A percentile compares a stretch with the other conserved stretches of the same genome.
phyloP scores from a whole-genome alignment of 64 coral and sea anemone species.

The Trachythela sp. region DNA sequence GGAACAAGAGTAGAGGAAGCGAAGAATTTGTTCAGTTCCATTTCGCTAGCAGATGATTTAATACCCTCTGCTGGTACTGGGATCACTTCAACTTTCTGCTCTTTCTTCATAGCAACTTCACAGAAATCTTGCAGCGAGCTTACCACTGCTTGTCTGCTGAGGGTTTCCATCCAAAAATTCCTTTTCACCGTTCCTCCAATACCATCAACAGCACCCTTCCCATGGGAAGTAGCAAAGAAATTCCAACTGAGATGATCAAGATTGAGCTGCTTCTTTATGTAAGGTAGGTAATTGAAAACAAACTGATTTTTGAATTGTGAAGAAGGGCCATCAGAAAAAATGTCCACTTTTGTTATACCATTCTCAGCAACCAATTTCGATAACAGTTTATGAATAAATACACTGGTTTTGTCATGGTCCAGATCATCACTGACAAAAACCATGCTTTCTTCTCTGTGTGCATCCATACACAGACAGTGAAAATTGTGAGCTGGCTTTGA shows the following conservation, averaged over 20 bases:
- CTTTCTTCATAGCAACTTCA: conserved; percentile 33
- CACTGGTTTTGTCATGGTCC: neutral
- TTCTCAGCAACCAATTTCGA: neutral
- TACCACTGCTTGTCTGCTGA: conserved; percentile 14
- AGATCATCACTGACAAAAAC: neutral
- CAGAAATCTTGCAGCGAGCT: conserved; percentile 40
- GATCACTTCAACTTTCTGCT: conserved; percentile 12
- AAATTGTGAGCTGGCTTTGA: neutral
- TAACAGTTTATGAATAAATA: neutral
- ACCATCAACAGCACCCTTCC: conserved; percentile 13
- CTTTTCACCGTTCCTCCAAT: conserved; percentile 33
- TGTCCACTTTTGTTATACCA: neutral
- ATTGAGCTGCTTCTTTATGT: neutral
- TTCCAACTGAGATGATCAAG: neutral
- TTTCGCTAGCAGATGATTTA: conserved; percentile 46
- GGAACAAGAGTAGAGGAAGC: neutral
- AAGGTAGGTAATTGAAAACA: neutral
- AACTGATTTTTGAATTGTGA: neutral
- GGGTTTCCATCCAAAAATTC: conserved; percentile 38
- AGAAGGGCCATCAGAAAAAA: conserved; percentile 11
- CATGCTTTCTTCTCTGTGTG: neutral
- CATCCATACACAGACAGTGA: neutral
- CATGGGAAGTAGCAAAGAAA: conserved; percentile 13
- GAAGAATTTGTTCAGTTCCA: conserved; percentile 14
- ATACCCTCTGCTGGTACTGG: conserved; percentile 40